A percentile compares a stretch with the other conserved stretches of the same genome.
Evolutionary conservation across 2,113 vertebrate genomes (phyloP).

Genomic region (Tragelaphus buxtoni): DNA sequence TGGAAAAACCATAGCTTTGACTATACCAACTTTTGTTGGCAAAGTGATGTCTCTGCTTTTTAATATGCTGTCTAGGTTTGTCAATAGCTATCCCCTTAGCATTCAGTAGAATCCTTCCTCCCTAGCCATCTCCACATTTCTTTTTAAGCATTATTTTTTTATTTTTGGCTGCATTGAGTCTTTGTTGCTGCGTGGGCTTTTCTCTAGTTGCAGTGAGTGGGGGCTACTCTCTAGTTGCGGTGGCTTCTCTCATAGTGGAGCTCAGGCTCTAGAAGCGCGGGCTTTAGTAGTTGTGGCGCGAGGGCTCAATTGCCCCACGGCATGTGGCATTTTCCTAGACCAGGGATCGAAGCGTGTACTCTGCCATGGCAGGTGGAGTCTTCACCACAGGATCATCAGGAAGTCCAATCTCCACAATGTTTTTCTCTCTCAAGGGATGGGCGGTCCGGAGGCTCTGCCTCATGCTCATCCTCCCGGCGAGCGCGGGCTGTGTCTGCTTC

Average conservation of each 20-base stretch:
- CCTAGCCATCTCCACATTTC: background rate
- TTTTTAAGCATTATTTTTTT: background rate
- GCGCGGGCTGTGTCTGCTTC: background rate
- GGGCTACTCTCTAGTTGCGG: background rate
- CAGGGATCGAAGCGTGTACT: background rate
- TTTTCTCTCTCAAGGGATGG: background rate
- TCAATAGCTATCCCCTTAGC: background rate
- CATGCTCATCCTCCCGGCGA: background rate
- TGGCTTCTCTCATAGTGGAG: background rate
- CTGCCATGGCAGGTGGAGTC: background rate
- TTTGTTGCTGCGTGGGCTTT: background rate
- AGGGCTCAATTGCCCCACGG: background rate
- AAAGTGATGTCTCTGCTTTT: background rate
- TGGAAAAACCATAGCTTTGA: background rate
- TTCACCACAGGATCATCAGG: background rate
- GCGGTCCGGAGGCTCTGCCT: fast-evolving
- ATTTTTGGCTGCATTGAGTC: background rate
- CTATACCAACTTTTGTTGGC: background rate
- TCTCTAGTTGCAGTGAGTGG: background rate
- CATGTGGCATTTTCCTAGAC: background rate
- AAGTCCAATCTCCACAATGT: background rate
- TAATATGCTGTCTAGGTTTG: background rate
- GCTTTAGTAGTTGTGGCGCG: background rate
- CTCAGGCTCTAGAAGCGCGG: background rate
- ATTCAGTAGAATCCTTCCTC: background rate